A percentile compares a stretch with the other conserved stretches of the same genome.
phyloP scores from a whole-genome alignment of 2,113 vertebrate species.

The Melozone crissalis region DNA sequence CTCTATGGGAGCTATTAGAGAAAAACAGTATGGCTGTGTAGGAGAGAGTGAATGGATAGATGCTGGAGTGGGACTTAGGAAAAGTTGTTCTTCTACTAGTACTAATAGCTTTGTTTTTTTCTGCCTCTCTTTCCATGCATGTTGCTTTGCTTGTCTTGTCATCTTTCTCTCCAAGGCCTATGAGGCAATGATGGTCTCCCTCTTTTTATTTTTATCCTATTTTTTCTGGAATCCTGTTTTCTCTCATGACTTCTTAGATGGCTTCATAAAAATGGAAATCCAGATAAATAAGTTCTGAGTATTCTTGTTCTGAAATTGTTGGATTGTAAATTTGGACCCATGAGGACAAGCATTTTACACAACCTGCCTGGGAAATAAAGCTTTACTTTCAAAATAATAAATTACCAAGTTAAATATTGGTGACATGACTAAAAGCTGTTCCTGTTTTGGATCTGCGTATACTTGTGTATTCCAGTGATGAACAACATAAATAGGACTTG shows the following conservation, averaged over 20 bases:
- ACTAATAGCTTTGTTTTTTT: not conserved
- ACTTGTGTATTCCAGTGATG: not conserved
- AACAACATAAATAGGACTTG: not conserved
- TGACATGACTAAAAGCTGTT: not conserved
- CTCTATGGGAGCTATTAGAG: not conserved
- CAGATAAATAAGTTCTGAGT: not conserved
- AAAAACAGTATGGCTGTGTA: not conserved
- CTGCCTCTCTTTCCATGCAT: not conserved
- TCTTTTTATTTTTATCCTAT: not conserved
- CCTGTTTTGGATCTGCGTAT: not conserved
- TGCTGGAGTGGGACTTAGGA: not conserved
- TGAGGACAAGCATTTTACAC: not conserved
- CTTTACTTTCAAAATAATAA: not conserved
- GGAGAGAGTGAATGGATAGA: not conserved
- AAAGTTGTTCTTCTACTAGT: not conserved
- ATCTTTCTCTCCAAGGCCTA: not conserved
- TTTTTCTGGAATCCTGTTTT: not conserved
- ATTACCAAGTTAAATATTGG: not conserved
- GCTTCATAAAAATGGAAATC: not conserved
- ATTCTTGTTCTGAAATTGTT: not conserved
- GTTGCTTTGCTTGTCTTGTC: not conserved
- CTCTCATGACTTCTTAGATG: not conserved
- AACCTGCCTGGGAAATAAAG: not conserved
- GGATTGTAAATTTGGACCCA: not conserved
- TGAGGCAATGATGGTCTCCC: not conserved